A percentile compares a stretch with the other conserved stretches of the same genome.
These are phyloP conservation scores for Seriola rivoliana DNA, from an alignment of 2,113 vertebrate species.

Conservation along the genomic window DNA sequence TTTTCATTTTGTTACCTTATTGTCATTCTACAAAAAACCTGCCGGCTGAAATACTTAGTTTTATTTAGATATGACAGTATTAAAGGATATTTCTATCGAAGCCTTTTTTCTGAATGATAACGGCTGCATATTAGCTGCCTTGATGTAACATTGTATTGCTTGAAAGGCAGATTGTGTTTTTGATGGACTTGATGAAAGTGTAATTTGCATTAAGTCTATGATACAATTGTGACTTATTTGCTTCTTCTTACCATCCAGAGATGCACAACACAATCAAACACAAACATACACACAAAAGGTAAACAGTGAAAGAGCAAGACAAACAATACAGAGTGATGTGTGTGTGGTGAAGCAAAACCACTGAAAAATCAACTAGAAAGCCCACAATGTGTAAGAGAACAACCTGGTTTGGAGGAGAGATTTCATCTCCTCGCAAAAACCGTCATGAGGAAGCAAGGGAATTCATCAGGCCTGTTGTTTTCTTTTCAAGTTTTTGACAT, in stretches of 20 bases:
- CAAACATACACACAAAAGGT: not conserved
- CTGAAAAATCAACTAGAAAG: conserved; percentile 28
- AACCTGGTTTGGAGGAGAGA: conserved; percentile 17
- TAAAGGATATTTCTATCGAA: not conserved
- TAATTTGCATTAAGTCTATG: not conserved
- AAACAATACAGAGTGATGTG: not conserved
- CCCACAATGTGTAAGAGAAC: not conserved
- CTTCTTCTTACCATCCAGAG: not conserved
- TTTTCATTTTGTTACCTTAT: conserved; percentile 24
- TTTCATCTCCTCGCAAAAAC: conserved; percentile 15
- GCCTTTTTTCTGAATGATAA: conserved; percentile 4
- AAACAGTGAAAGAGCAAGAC: not conserved
- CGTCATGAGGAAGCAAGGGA: conserved; percentile 26
- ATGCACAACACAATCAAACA: not conserved
- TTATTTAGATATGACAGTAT: conserved; percentile 14
- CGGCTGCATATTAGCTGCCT: not conserved
- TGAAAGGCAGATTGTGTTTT: conserved; percentile 3
- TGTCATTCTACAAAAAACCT: conserved; percentile 15
- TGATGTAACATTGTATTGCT: not conserved
- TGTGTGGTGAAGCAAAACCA: conserved; percentile 10
- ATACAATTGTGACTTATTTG: not conserved
- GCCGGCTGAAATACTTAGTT: not conserved
- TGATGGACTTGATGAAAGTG: conserved; percentile 24
- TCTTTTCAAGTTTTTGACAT: conserved; percentile 56
- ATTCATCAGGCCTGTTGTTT: conserved; percentile 45